Evolutionary conservation across 2,113 vertebrate species (phyloP).

Genomic region (Henicopernis longicauda): DNA sequence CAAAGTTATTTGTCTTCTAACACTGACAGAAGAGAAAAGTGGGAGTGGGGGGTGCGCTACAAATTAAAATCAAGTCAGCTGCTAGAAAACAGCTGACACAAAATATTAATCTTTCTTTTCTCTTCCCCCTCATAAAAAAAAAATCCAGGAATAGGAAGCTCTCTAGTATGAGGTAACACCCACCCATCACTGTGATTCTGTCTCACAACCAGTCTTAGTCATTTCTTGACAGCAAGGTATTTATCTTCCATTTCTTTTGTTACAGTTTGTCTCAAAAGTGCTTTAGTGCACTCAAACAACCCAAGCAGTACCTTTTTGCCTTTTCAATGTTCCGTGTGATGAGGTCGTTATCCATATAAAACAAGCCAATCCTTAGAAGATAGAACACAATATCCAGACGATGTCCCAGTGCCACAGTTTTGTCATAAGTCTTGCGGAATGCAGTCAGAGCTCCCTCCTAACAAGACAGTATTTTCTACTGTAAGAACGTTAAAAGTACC

Average conservation of each 20-base stretch:
- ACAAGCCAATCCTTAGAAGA: conserved; percentile 92
- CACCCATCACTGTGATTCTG: not conserved
- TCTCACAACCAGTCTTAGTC: not conserved
- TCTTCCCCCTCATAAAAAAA: not conserved
- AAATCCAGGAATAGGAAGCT: not conserved
- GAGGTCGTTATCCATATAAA: conserved; percentile 98
- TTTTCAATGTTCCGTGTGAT: conserved; percentile 98
- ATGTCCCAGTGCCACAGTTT: conserved; percentile 94
- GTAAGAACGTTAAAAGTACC: not conserved
- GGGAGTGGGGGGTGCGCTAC: not conserved
- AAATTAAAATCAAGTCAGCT: not conserved
- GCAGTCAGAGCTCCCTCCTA: conserved; percentile 93
- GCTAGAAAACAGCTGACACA: not conserved
- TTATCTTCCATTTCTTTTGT: not conserved
- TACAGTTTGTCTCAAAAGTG: not conserved
- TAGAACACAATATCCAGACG: conserved; percentile 98
- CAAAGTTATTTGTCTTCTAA: not conserved
- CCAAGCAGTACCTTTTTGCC: conserved; percentile 88
- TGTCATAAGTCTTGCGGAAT: conserved; percentile 96
- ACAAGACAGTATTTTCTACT: not conserved
- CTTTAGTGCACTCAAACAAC: not conserved
- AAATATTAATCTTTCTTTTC: not conserved
- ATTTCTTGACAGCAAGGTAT: not conserved
- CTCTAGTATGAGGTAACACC: not conserved
- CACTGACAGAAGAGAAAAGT: not conserved